Base-by-base conservation (phyloP, 2,113 vertebrate species). In the Suncus etruscus region DNA sequence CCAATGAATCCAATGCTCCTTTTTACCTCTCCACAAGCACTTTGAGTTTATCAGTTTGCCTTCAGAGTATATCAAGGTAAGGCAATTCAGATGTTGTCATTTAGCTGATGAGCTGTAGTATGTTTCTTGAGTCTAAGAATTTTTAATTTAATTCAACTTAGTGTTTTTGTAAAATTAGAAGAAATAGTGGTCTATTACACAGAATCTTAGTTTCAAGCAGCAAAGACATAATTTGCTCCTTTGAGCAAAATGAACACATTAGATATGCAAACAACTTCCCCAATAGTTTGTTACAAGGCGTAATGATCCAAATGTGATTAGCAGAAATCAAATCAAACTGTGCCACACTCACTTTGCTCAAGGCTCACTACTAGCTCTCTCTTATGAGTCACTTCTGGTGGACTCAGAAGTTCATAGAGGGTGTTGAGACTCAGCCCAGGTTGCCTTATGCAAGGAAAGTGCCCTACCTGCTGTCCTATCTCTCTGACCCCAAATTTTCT, bases 111-210 rank as follows among this genome's bases (percentile, higher is more conserved):
- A 83, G 32, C 20, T 51, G 18, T 39, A 39, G n/a, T 83, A 14
- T 6, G 9, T 11, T 65, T n/a, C 25, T 76, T 31, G 18, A 75
- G 39, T 25, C 20, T 74, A 82, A 3, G 18, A 78, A 81, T 39
- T 88, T 8, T 80, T 70, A 39, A 86, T 58, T 85, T 93, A 58
- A 50, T 69, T 86, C 18, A 61, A 25, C 45, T 91, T 29, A 81
- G 6, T 77, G 70, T 27, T 77, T 76, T 22, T 83, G 65, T 78
- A 32, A 22, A 74, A 63, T 5, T 47, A 1, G 25, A 75, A 80
- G 69, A 27, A 48, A 65, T 7, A 66, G 2, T 15, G 9, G 47
- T 81, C 24, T 58, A 31, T 66, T 65, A 20, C 12, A 83, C 1
- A 45, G 22, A 18, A 14, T 76, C 47, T 70, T 90, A 18, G 11